Conservation (phyloP, 2,888 invertebrate species). For the Cosmopolites sordidus region DNA sequence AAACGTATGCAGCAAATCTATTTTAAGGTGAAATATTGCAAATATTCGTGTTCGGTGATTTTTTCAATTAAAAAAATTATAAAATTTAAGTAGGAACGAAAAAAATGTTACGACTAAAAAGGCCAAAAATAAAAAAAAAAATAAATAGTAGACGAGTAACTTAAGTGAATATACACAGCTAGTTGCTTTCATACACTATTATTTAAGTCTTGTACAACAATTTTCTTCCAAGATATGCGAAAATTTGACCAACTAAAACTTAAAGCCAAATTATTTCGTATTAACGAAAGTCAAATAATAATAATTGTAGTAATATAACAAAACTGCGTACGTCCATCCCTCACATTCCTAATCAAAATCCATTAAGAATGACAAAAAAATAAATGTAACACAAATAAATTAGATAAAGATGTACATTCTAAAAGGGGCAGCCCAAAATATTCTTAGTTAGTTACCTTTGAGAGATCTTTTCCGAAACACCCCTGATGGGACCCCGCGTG, state of each 20-base stretch:
- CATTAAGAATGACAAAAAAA: constrained; percentile 33
- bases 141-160: constrained; percentile 27
- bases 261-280: constrained; percentile 16
- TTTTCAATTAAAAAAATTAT: constrained; percentile 30
- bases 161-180: constrained; percentile 43
- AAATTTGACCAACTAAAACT: constrained; percentile 14
- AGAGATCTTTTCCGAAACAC: constrained; percentile 96
- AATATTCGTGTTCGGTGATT: constrained; percentile 47
- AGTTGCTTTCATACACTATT: constrained; percentile 29
- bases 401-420: constrained; percentile 47
- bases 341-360: constrained; percentile 37
- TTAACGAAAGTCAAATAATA: constrained; percentile 12
- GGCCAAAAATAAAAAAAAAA: constrained; percentile 34
- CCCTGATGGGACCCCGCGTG: constrained; percentile 62
- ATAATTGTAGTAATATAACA: neutral
- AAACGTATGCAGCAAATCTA: constrained; percentile 50
- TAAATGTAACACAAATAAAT: constrained; percentile 34
- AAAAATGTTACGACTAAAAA: constrained; percentile 39
- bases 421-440: constrained; percentile 52
- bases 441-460: constrained; percentile 76
- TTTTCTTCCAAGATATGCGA: constrained; percentile 1
- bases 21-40: constrained; percentile 47
- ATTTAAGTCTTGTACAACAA: constrained; percentile 18
- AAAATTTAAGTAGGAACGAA: constrained; percentile 20
- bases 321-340: constrained; percentile 44